Conservation (phyloP, 2,797 vertebrate genomes). For the Triplophysa yarkandensis region DNA sequence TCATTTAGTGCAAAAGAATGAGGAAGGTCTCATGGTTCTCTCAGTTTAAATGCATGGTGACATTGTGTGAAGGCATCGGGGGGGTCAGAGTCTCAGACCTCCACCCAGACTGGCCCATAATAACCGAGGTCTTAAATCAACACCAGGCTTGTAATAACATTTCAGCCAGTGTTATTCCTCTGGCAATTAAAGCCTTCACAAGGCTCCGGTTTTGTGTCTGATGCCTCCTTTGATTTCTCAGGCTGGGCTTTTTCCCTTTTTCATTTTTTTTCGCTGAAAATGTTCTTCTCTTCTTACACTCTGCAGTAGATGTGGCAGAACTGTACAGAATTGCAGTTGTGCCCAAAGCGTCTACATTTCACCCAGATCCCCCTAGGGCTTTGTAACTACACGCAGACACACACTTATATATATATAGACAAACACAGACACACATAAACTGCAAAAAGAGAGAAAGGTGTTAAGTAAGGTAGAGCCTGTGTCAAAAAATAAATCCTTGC, state of each 20-base stretch:
- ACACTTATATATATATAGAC: conserved; percentile 25
- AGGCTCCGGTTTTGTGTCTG: conserved; percentile 51
- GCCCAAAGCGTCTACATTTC: conserved; percentile 49
- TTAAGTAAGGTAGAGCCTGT: conserved; percentile 26
- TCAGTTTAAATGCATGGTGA: conserved; percentile 53
- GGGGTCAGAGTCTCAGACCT: conserved; percentile 54
- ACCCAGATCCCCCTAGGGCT: conserved; percentile 30
- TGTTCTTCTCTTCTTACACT: conserved; percentile 54
- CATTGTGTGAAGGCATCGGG: conserved; percentile 56
- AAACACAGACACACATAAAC: conserved; percentile 22
- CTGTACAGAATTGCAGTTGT: conserved; percentile 36
- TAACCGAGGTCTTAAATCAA: conserved; percentile 72
- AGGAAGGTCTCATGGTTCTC: conserved; percentile 40
- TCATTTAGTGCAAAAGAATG: conserved; percentile 51
- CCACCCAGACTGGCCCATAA: conserved; percentile 62
- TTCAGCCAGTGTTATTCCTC: conserved; percentile 75
- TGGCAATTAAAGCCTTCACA: conserved; percentile 63
- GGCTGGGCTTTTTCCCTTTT: conserved; percentile 36
- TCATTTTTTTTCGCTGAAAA: conserved; percentile 44
- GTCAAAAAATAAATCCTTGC: conserved; percentile 28
- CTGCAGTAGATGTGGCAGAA: conserved; percentile 31
- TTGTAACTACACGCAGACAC: conserved; percentile 37
- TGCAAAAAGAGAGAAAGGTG: conserved; percentile 6
- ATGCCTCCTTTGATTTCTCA: conserved; percentile 56
- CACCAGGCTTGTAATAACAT: conserved; percentile 74